Evolutionary conservation across 2,113 vertebrate species (phyloP), one percentile per base, ranked within the genome.

Genomic region (Laticauda colubrina): DNA sequence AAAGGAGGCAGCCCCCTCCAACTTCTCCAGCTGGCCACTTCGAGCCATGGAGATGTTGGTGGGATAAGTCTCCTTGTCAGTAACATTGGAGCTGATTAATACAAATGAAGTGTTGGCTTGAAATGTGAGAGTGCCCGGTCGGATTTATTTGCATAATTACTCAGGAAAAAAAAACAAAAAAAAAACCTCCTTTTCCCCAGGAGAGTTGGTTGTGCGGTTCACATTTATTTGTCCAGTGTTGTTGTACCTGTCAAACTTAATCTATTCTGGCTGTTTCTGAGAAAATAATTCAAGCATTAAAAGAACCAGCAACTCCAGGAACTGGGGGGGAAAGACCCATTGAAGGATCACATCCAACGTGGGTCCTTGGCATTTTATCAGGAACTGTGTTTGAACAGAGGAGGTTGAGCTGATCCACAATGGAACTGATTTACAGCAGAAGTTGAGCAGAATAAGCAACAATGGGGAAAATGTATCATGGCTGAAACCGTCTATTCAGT

Each of bases 91-190:
- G 91, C 89, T 94, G 93, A 97, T 97, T 97, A 97, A 95, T 96
- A 96, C 94, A 95, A 91, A 95, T 92, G 86, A 94, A 69, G 1
- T 89, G 94, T 96, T 93, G 95, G 95, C 94, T 10, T 90, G 94
- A 87, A 39, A 81, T 43, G 75, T 2, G 5, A 81, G 90, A 86
- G 56, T 29, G 6, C 92, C 94, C 14, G 90, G 91, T 90, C 1
- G 53, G 96, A 95, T 93, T 93, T 96, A 97, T 97, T 97, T 97
- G 95, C 95, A 96, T 97, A 97, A 97, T 97, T 96, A 95, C 95
- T 96, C 93, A 8, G 9, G 0, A 10, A 26, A 9, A 10, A 10
- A 26, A n/a, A 94, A 94, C n/a, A 96, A 97, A 15, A 45, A 39
- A 39, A 39, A 39, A 39, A 39, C 34, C 8, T 39, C 34, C 2